Evolutionary conservation across 2,888 invertebrate genomes (phyloP), one percentile per base, ranked within the genome.

Genomic region (Cephus nigrinus): DNA sequence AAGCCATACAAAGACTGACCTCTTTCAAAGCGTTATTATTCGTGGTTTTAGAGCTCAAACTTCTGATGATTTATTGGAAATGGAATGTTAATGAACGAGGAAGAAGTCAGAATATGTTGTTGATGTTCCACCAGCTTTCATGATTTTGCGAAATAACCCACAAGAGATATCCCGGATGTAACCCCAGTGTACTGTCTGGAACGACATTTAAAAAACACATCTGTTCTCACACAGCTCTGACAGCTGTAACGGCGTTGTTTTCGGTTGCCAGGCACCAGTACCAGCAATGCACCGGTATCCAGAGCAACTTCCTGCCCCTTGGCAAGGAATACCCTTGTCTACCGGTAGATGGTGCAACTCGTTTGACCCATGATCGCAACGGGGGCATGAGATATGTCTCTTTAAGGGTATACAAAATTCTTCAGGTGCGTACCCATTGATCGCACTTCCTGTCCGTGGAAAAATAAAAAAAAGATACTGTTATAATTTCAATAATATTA

Each of bases 221-320:
- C 83, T 83, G 87, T 82, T 81, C 81, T 80, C 79, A 69, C 75
- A 77, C 77, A 82, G 69, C 75, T 75, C 71, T 73, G 75, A 78
- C 82, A 86, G 84, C 82, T 86, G 86, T 82, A 84, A 79, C 79
- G 76, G 80, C 80, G 82, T 83, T 83, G 85, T 86, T 85, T 84
- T 82, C 84, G 84, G 87, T 87, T 86, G 84, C 86, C 81, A 84
- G 73, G 86, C 85, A 82, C 81, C 80, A 76, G 71, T 32, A 71
- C 73, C 82, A 86, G 81, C 80, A 68, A 75, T 77, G 83, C 82
- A 82, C 68, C 71, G 68, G 71, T 71, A 31, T 31, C 33, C 71
- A 71, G 71, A 12, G 71, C 33, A 31, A 71, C 31, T 12, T 33
- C 32, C 32, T 71, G 31, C 71, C 71, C 71, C 31, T 33, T 32